These are phyloP conservation scores for Drosophila atroscutellata DNA, from an alignment of 2,888 invertebrate species.

Conservation along the genomic window DNA sequence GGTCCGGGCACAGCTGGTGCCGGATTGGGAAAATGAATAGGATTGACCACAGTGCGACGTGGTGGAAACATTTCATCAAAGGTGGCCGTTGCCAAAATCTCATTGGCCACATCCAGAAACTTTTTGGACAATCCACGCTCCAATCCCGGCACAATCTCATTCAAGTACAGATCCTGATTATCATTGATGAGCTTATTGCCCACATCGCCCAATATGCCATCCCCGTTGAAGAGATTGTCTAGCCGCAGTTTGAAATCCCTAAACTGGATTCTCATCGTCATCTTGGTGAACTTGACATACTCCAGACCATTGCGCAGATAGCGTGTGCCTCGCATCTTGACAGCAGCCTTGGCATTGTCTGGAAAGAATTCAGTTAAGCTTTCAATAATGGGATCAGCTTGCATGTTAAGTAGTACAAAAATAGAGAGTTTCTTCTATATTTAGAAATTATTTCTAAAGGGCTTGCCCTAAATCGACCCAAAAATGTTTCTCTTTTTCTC, in stretches of 20 bases:
- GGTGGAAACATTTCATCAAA: constrained; percentile 85
- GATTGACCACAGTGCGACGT: constrained; percentile 61
- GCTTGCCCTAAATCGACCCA: too few relatives aligned
- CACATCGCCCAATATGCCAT: constrained; percentile 82
- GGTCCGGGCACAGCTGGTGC: constrained; percentile 39
- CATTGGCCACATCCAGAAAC: constrained; percentile 84
- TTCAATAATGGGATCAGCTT: background rate
- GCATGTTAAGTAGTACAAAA: background rate
- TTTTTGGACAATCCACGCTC: constrained; percentile 83
- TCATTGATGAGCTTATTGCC: constrained; percentile 84
- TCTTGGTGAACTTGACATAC: constrained; percentile 82
- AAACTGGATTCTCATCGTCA: constrained; percentile 82
- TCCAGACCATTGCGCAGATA: constrained; percentile 78
- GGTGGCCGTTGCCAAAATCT: constrained; percentile 82
- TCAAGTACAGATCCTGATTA: constrained; percentile 83
- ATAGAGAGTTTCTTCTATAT: too few relatives aligned
- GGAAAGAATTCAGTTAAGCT: background rate
- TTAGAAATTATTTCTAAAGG: too few relatives aligned
- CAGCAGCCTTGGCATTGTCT: constrained; percentile 83
- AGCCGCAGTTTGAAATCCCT: constrained; percentile 81
- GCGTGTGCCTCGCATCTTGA: constrained; percentile 82
- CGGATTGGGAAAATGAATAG: constrained; percentile 53
- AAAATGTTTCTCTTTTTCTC: background rate
- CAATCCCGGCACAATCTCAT: constrained; percentile 84
- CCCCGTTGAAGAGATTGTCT: constrained; percentile 84